phyloP scores from a whole-genome alignment of 2,888 invertebrate genomes.

The Andrena chrysosceles region DNA sequence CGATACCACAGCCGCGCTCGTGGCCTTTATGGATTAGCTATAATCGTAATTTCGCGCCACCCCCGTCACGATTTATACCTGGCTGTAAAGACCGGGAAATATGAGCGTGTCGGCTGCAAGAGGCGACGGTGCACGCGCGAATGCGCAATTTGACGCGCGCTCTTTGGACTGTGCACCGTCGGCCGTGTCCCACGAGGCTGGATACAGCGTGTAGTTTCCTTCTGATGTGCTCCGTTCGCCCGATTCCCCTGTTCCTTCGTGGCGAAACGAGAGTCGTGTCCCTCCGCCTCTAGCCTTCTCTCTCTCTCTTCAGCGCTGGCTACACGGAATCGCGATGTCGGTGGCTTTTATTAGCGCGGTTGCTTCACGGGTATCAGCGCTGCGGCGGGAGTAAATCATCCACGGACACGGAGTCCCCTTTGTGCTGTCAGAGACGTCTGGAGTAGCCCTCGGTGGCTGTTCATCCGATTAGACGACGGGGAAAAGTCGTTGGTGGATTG shows the following conservation, averaged over 20 bases:
- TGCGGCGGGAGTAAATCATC: slow-evolving; percentile 66
- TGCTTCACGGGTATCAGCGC: slow-evolving; percentile 31
- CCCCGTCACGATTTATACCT: slow-evolving; percentile 35
- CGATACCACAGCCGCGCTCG: neutral
- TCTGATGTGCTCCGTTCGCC: neutral
- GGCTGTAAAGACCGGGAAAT: slow-evolving; percentile 40
- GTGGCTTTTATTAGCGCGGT: slow-evolving; percentile 40
- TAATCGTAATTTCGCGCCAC: slow-evolving; percentile 52
- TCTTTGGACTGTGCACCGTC: neutral
- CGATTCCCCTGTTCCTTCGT: neutral
- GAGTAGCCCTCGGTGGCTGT: neutral
- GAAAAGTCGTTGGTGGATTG: neutral
- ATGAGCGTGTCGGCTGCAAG: slow-evolving; percentile 27
- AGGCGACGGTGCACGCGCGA: slow-evolving; percentile 28
- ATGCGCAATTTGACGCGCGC: slow-evolving; percentile 33
- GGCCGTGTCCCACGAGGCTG: neutral
- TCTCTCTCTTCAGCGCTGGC: no score
- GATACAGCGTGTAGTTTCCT: neutral
- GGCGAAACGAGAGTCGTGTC: slow-evolving; percentile 7
- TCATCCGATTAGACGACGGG: slow-evolving; percentile 27
- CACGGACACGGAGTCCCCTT: slow-evolving; percentile 63
- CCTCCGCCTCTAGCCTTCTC: no score
- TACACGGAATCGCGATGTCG: neutral
- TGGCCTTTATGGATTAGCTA: slow-evolving; percentile 45
- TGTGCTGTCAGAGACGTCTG: slow-evolving; percentile 55